Evolutionary conservation across 2,797 vertebrate species (phyloP).

Genomic region (Oreochromis mossambicus): DNA sequence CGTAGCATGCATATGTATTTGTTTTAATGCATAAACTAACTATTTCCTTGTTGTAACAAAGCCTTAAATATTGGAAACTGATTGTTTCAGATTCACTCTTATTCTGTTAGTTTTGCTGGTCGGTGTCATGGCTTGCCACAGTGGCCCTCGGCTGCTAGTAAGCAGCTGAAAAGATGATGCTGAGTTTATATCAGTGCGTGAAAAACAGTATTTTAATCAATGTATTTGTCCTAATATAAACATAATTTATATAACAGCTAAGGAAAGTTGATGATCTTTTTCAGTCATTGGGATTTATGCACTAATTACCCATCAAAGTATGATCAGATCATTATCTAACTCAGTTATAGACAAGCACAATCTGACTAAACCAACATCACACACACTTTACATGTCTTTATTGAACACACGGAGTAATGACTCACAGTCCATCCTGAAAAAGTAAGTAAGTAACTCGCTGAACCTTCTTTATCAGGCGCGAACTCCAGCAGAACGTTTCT

Average conservation of each 20-base stretch:
- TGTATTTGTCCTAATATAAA: neutral
- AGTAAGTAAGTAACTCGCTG: neutral
- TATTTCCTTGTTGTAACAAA: no score
- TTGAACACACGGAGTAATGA: neutral
- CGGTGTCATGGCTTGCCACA: accelerated
- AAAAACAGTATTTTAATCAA: neutral
- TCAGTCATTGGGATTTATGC: neutral
- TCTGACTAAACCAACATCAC: neutral
- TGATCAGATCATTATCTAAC: neutral
- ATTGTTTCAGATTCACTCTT: neutral
- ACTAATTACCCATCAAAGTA: neutral
- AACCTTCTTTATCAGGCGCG: neutral
- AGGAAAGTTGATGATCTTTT: neutral
- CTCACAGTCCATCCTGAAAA: neutral
- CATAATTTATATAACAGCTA: neutral
- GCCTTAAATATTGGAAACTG: neutral
- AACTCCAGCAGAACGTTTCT: neutral
- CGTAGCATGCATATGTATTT: no score
- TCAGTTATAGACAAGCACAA: neutral
- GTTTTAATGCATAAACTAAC: no score
- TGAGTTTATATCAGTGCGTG: accelerated
- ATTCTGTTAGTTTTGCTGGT: neutral
- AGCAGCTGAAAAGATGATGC: neutral
- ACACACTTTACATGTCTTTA: neutral
- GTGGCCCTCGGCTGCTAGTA: neutral